Evolutionary conservation across 2,113 vertebrate species (phyloP), one percentile per base, ranked within the genome.

Genomic region (Thymallus thymallus): DNA sequence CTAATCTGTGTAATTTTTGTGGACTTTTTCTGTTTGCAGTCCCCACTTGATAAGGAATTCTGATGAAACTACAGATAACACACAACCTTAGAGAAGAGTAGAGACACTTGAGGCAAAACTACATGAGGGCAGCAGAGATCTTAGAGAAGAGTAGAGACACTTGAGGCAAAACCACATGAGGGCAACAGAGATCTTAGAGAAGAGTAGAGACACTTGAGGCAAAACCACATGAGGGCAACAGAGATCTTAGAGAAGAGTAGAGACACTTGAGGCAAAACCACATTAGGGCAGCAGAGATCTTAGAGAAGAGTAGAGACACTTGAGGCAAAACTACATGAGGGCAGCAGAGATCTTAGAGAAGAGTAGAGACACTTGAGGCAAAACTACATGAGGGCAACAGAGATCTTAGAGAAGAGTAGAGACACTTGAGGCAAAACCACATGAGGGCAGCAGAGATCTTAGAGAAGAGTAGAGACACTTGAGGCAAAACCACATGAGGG

Each of bases 211-310:
- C 22, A 73, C 16, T 29, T 55, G 13, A 64, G 18, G 45, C 67
- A 24, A 13, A 63, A 29, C 83, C 90, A 85, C 72, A 22, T 67
- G 88, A 78, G 87, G 87, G 82, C 82, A 87, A 81, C 79, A 86
- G 58, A n/a, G n/a, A n/a, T n/a, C 41, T 26, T 26, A 51, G 58
- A n/a, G 16, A 51, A 26, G 46, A 4, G 4, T 3, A 69, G 13
- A 56, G 12, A 22, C 22, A 73, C 16, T 29, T 55, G 13, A 64
- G 18, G 45, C 67, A 24, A 13, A 63, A 29, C 83, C 90, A 85
- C 72, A 22, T 67, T 87, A 78, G 87, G 87, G 82, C 82, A 87
- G 82, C 79, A 86, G 58, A n/a, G n/a, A n/a, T n/a, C 41, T 26
- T 26, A 51, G 58, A n/a, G 16, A 51, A 26, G 46, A 4, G 4